Evolutionary conservation across 2,888 invertebrate species (phyloP), one percentile per base, ranked within the genome.

Genomic region (Nemotelus pantherinus): DNA sequence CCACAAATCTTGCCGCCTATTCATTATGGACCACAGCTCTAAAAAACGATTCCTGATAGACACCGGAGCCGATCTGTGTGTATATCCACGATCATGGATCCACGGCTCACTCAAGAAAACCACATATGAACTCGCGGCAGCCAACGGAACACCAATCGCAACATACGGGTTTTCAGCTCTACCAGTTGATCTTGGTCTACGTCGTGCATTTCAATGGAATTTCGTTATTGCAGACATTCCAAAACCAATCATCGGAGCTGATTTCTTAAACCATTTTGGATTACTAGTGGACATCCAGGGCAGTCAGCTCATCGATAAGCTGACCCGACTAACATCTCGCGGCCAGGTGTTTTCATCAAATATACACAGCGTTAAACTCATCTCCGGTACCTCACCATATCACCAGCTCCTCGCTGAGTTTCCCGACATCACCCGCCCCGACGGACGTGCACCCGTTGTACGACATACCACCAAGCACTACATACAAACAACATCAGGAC

Each of bases 221-320:
- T 82, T 83, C 63, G 77, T 80, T 41, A 67, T 82, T 41, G 82
- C 81, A 1, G 80, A 83, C 2, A 81, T 83, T 1, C 63, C 79
- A 1, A n/a, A 75, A 25, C 80, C 82, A 48, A 82, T 82, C 43
- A 79, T 81, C 2, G 81, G 81, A 2, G 81, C 81, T 0, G 82
- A 82, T 60, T 82, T 82, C 64, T 48, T 81, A 3, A 55, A 63
- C 10, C 76, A 80, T n/a, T 78, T 76, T 39, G 65, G 77, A 3
- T 57, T 81, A 25, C 25, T 25, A 25, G 25, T 25, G 25, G 25
- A 25, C 25, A 25, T 25, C 25, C 25, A 25, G 25, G 25, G 25
- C 25, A 25, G 25, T 25, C 25, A 25, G 25, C 25, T 25, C 25
- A 25, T 25, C 25, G 25, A 25, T 25, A 25, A 25, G 25, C 25